phyloP scores from a whole-genome alignment of 2,797 vertebrate species.

The Erithacus rubecula region DNA sequence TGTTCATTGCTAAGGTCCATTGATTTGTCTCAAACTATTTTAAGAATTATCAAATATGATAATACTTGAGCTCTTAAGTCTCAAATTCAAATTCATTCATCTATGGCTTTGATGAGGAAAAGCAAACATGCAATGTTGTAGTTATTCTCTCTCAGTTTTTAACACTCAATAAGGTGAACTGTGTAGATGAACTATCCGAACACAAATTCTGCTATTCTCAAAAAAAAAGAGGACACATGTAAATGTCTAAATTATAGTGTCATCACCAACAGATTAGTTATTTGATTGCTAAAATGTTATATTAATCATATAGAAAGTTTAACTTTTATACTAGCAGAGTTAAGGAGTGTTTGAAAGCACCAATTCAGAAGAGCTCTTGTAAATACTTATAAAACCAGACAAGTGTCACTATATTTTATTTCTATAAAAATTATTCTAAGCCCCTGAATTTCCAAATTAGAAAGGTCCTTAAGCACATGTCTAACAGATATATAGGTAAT shows the following conservation, averaged over 20 bases:
- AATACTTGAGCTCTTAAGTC: neutral
- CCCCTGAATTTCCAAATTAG: neutral
- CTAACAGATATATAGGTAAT: neutral
- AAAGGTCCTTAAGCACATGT: neutral
- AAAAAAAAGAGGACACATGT: neutral
- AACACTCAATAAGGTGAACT: neutral
- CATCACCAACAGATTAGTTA: neutral
- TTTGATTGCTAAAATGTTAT: neutral
- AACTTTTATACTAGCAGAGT: neutral
- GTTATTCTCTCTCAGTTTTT: neutral
- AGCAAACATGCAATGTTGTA: accelerated
- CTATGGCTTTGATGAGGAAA: neutral
- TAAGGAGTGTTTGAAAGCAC: neutral
- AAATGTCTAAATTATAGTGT: neutral
- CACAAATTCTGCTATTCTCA: neutral
- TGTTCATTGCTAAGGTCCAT: neutral
- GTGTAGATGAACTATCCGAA: neutral
- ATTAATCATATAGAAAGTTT: neutral
- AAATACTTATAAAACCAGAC: neutral
- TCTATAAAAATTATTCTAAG: neutral
- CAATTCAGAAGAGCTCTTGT: neutral
- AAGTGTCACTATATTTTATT: neutral
- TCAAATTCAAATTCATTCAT: neutral
- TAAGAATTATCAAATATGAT: neutral
- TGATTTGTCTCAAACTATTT: neutral